Percentiles rank a stretch among this genome's conserved stretches.
Conservation (phyloP, 2,888 invertebrate genomes). For the Euplagia quadripunctaria region DNA sequence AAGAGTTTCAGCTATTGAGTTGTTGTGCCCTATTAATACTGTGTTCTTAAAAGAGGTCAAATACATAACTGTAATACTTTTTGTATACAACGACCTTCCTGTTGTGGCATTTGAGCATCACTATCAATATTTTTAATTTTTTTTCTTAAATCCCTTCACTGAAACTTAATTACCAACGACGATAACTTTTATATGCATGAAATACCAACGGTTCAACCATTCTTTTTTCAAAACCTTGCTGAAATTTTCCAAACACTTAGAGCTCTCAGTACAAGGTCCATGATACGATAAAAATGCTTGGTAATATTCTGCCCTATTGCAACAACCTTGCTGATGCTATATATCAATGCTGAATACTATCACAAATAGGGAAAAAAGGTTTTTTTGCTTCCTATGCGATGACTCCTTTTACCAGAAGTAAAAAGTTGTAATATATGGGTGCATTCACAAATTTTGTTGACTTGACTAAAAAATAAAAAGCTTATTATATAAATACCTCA, state of each 20-base stretch:
- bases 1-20: no score
- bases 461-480: no score
- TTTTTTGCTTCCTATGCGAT: not conserved
- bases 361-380: not conserved
- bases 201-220: not conserved
- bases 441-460: no score
- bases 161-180: not conserved
- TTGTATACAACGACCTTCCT: no score
- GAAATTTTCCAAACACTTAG: not conserved
- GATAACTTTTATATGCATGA: not conserved
- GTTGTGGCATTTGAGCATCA: no score
- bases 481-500: no score
- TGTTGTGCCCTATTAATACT: no score
- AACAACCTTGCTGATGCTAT: not conserved
- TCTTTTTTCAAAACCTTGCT: not conserved
- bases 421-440: no score
- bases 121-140: not conserved
- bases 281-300: not conserved
- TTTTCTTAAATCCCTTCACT: not conserved
- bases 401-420: not conserved
- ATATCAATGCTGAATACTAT: not conserved
- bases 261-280: not conserved
- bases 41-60: no score
- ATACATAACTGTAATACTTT: no score
- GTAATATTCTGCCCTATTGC: not conserved